Evolutionary conservation across 1,140 invertebrate species (phyloP), one percentile per base, ranked within the genome.

Genomic region (Drosophila elegans): DNA sequence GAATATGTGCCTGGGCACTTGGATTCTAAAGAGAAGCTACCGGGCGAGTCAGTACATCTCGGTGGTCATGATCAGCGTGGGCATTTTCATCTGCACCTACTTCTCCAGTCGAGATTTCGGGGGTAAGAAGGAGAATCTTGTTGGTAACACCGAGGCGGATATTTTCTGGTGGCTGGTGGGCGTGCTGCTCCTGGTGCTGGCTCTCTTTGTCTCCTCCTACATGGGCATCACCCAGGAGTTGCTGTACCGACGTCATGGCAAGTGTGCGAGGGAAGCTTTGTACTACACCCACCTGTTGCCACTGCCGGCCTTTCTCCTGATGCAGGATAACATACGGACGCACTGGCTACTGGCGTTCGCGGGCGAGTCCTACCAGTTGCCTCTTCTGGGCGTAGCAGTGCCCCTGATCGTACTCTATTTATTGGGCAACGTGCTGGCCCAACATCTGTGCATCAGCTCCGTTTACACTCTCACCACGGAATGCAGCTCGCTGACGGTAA

Each of bases 141-240:
- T 1, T 5, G 21, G 4, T 10, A 62, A n/a, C 3, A 12, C 25
- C 6, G 61, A 61, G 11, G 21, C 7, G 3, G 55, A 76, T n/a
- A 38, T 74, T 25, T 97, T 69, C 96, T 96, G 96, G 72, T 97
- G 97, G 97, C 92, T 94, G 53, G 83, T 97, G 34, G 97, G 98
- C 1, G 97, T 99, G 56, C 84, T 93, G 0, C 94, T 99, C 62
- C 93, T 99, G 4, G 97, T 97, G 0, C 93, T 97, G 69, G 97
- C 98, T 0, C 93, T 99, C n/a, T 96, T 99, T 74, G 93, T 99
- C 63, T 99, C 98, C 7, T 98, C 99, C 2, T 94, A 97, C 72
- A 98, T 99, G 97, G 99, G 98, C 3, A 97, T 99, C 61, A 98
- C 97, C 91, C 99, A 99, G 93, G 98, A 99, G 93, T 94, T 95